Base-by-base conservation (phyloP, 2,113 vertebrate genomes). In the Larimichthys crocea region DNA sequence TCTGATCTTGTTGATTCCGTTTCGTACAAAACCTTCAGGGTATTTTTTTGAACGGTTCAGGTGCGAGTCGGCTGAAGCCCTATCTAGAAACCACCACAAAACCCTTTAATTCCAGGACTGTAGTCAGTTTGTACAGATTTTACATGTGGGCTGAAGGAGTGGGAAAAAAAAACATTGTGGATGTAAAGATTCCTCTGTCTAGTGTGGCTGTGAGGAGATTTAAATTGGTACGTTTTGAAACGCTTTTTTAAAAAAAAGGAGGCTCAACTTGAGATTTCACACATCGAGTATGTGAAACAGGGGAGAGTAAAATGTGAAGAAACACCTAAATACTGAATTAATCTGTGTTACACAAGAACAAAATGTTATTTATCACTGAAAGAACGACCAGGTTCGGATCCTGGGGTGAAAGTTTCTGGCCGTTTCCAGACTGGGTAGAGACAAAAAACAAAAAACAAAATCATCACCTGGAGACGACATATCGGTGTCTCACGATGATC, bases 21-120 rank as follows among this genome's bases (percentile, higher is more conserved):
- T 89, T 57, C 29, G 56, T 80, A 90, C 86, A 84, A 76, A 86
- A 57, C 81, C 79, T 75, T 83, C 72, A 72, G 74, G 74, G 62
- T 81, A 50, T 74, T 76, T 82, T 82, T 35, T 71, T 57, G 74
- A 79, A 63, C 40, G 61, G 49, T 67, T 48, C 1, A 9, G 75
- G 65, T 46, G 35, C 19, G 22, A 17, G 66, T 53, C n/a, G 3
- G 64, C 67, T 26, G 19, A 68, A 24, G 49, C 56, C 29, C 11
- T 1, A 1, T 57, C 73, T 61, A 53, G 40, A 74, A 77, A 70
- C 64, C 40, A 55, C 59, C 68, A 61, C 22, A 3, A 73, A 79
- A 64, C 50, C 68, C 73, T 76, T 79, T 73, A 46, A 55, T 61
- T 79, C 50, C 73, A 82, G 76, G 22, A 42, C 68, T 60, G 29